Evolutionary conservation across 2,797 vertebrate species (phyloP), one percentile per base, ranked within the genome.

Genomic region (Coreius guichenoti): DNA sequence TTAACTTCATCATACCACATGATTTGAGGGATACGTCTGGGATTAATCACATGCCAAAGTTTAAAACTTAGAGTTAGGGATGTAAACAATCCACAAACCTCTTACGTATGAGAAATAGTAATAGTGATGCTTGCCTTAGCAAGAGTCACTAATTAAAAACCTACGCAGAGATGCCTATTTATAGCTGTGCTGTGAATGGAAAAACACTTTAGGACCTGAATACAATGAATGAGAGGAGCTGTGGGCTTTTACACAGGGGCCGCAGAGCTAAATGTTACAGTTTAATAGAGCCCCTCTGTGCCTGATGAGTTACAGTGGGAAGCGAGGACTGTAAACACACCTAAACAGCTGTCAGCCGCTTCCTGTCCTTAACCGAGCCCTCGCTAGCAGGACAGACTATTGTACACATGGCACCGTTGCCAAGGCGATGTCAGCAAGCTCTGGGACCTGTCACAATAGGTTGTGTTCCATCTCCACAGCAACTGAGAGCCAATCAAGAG

Each of bases 321-420:
- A 95, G 90, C 86, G 36, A 88, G 88, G 87, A 89, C 88, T 93
- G 92, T 89, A 92, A 89, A 91, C 88, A 91, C 92, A 89, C 94
- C 93, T 89, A 95, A 95, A 95, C 93, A 95, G 86, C 89, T 94
- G 94, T 94, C 94, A 92, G 91, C 76, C 73, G 89, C 91, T 93
- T 94, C 91, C 93, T 92, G 92, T 83, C 75, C 90, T 90, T 73
- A 84, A 70, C 80, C 36, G 85, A 89, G 84, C 84, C 51, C 85
- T 82, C 54, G 69, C 86, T 85, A 63, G 84, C 76, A 68, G 67
- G 58, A 75, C 58, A 43, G 68, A 2, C 82, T 73, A 89, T 89
- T 89, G 75, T 86, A 86, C 82, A 86, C 86, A 88, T 88, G 88
- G 85, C 88, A 88, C 86, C 23, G 70, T 86, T 88, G 79, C 88